A percentile compares a stretch with the other conserved stretches of the same genome.
These are phyloP conservation scores for Fukomys damarensis DNA, from an alignment of 2,113 vertebrate species.

Conservation along the genomic window DNA sequence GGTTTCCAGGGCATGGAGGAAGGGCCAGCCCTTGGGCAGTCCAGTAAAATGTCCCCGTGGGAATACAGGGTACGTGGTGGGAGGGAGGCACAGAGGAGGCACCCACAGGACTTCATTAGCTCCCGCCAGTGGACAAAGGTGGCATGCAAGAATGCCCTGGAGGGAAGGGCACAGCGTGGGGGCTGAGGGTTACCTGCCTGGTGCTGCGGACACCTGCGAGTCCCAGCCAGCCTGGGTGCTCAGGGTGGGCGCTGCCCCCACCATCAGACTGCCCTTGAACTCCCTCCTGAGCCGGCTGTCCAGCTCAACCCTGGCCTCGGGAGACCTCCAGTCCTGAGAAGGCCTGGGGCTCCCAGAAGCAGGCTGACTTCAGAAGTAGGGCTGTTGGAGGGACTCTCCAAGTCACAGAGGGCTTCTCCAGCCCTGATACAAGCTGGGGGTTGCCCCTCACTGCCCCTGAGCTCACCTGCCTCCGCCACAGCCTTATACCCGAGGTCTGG, in stretches of 20 bases:
- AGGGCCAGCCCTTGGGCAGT: fast-evolving
- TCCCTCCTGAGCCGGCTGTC: background rate
- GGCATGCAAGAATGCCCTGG: background rate
- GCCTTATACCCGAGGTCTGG: fast-evolving
- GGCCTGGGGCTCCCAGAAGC: background rate
- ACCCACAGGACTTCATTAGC: fast-evolving
- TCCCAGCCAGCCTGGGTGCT: background rate
- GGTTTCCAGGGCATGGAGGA: background rate
- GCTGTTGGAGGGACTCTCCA: background rate
- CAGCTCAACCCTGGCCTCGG: background rate
- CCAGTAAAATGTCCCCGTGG: background rate
- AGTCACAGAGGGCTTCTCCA: background rate
- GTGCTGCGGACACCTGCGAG: background rate
- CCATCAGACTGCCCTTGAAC: background rate
- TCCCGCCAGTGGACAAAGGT: background rate
- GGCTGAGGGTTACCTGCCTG: background rate
- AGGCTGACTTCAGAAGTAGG: background rate
- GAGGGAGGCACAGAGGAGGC: background rate
- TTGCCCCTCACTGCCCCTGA: fast-evolving
- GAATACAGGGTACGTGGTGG: background rate
- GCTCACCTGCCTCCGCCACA: too few species aligned
- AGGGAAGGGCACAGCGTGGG: background rate
- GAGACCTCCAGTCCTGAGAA: background rate
- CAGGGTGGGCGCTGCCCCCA: background rate
- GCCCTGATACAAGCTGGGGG: background rate